Evolutionary conservation across 2,888 invertebrate species (phyloP).

Genomic region (Limnephilus rhombicus): DNA sequence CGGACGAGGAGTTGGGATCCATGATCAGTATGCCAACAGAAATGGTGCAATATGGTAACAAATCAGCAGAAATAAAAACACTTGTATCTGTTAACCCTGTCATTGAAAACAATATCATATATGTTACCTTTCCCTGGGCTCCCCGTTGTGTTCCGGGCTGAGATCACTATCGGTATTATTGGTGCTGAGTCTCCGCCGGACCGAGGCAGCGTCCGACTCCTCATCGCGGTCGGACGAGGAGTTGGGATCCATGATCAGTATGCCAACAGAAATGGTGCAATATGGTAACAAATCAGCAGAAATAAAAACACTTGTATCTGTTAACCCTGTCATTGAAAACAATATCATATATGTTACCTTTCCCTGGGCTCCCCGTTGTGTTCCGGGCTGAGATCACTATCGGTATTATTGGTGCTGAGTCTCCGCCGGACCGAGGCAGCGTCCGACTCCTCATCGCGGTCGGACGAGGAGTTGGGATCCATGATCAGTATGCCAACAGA

Average conservation of each 20-base stretch:
- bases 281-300: too few species aligned
- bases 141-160: conserved; percentile 59
- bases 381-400: conserved; percentile 63
- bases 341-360: conserved; percentile 50
- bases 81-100: too few species aligned
- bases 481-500: too few species aligned
- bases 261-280: too few species aligned
- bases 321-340: too few species aligned
- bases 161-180: conserved; percentile 72
- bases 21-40: too few species aligned
- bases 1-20: neutral
- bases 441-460: conserved; percentile 25
- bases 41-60: too few species aligned
- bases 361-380: conserved; percentile 58
- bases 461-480: neutral
- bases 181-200: conserved; percentile 62
- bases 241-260: neutral
- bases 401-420: conserved; percentile 72
- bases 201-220: conserved; percentile 33
- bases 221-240: neutral
- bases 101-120: neutral
- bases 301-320: too few species aligned
- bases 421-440: conserved; percentile 14
- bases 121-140: conserved; percentile 60
- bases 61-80: too few species aligned